Evolutionary conservation across 30 jellyfish, hydroid and myxozoan genomes (phyloP).

Genomic region (Hydra vulgaris): DNA sequence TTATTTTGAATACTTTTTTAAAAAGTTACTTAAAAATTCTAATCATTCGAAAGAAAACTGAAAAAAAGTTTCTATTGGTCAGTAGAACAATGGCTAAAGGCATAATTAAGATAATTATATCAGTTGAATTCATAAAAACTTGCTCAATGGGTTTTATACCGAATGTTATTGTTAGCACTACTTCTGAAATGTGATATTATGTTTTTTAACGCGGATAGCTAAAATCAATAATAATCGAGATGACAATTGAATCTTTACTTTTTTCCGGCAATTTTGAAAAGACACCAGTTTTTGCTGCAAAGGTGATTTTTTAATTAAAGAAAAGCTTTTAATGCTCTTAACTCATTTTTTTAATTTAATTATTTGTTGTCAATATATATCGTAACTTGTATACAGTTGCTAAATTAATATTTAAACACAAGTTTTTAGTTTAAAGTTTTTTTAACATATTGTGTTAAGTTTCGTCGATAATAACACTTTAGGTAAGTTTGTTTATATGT

Average conservation of each 20-base stretch:
- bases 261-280: background rate
- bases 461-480: too few species aligned
- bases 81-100: background rate
- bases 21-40: background rate
- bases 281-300: background rate
- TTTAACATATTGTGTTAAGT: too few species aligned
- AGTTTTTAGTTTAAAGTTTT: too few species aligned
- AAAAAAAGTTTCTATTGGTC: background rate
- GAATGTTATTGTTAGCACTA: slow-evolving; percentile 1
- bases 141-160: slow-evolving; percentile 4
- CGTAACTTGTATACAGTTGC: background rate
- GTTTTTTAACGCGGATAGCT: background rate
- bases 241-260: background rate
- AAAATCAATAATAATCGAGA: background rate
- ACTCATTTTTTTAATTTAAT: background rate
- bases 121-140: background rate
- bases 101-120: background rate
- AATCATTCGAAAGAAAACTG: background rate
- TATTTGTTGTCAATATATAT: too few species aligned
- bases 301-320: background rate
- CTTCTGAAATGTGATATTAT: background rate
- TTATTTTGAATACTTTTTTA: too few species aligned
- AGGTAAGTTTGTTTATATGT: too few species aligned
- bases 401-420: too few species aligned
- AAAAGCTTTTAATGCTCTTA: background rate